phyloP scores from a whole-genome alignment of 2,888 invertebrate species.

The Ectemnius continuus region DNA sequence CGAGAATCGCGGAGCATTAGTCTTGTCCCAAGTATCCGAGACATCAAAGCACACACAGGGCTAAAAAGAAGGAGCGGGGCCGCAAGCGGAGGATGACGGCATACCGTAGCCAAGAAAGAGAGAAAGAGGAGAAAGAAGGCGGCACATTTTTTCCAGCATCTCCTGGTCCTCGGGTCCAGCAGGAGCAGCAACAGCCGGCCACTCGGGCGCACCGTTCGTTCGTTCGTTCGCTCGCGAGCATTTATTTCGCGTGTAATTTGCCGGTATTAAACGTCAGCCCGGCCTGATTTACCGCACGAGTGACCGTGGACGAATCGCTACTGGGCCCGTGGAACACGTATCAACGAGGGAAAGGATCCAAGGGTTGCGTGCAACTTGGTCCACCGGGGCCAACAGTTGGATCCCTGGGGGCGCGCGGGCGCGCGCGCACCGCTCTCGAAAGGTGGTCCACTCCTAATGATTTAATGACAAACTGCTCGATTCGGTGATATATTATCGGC shows the following conservation, averaged over 20 bases:
- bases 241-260: conserved; percentile 77
- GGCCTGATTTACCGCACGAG: conserved; percentile 75
- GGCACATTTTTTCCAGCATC: conserved; percentile 19
- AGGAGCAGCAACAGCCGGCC: no score
- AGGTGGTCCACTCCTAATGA: conserved; percentile 60
- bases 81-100: no score
- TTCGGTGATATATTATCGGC: conserved; percentile 60
- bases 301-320: conserved; percentile 73
- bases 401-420: conserved; percentile 27
- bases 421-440: conserved; percentile 38
- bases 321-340: conserved; percentile 71
- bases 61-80: conserved; percentile 19
- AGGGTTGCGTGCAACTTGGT: conserved; percentile 40
- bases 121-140: conserved; percentile 19
- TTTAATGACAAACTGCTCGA: conserved; percentile 69
- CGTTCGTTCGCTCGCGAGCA: conserved; percentile 63
- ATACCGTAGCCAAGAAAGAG: conserved; percentile 1
- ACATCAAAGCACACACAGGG: conserved; percentile 5
- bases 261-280: conserved; percentile 75
- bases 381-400: conserved; percentile 32
- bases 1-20: no score
- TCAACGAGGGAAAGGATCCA: conserved; percentile 40
- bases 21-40: no score
- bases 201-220: conserved; percentile 39
- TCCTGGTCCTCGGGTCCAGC: neutral